phyloP scores from a whole-genome alignment of 2,113 vertebrate species.

The Bucco capensis region DNA sequence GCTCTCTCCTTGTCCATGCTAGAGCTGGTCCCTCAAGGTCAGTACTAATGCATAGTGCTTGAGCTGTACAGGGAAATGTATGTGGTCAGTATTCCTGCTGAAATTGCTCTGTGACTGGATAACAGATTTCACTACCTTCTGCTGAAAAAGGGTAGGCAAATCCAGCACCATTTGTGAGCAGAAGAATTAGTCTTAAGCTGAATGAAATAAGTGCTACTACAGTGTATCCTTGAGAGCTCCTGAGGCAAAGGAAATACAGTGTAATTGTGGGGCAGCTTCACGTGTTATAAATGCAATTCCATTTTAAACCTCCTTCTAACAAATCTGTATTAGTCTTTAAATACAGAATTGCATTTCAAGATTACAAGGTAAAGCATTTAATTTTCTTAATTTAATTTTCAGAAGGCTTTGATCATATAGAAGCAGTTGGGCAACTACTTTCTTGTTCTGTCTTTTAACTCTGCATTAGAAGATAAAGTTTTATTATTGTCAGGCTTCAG shows the following conservation, averaged over 20 bases:
- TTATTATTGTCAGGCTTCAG: not conserved
- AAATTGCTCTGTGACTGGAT: not conserved
- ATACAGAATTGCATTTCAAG: slow-evolving; percentile 7
- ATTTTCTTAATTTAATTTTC: slow-evolving; percentile 29
- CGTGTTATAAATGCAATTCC: not conserved
- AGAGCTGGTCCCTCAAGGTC: not conserved
- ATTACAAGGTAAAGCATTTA: not conserved
- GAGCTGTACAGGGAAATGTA: not conserved
- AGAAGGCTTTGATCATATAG: not conserved
- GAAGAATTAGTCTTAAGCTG: not conserved
- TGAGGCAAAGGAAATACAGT: not conserved
- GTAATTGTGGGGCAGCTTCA: not conserved
- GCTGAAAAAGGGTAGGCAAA: not conserved
- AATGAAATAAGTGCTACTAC: slow-evolving; percentile 11
- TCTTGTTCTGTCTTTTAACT: not conserved
- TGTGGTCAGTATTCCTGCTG: not conserved
- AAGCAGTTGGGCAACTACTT: not conserved
- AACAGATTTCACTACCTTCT: not conserved
- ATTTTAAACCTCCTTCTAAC: slow-evolving; percentile 14
- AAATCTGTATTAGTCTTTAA: slow-evolving; percentile 9
- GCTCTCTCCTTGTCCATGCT: not conserved
- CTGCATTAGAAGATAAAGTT: not conserved
- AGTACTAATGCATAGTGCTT: not conserved
- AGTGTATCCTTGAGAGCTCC: not conserved
- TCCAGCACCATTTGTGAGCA: not conserved